Conservation (phyloP, 2,797 vertebrate genomes). For the Xenops minutus region DNA sequence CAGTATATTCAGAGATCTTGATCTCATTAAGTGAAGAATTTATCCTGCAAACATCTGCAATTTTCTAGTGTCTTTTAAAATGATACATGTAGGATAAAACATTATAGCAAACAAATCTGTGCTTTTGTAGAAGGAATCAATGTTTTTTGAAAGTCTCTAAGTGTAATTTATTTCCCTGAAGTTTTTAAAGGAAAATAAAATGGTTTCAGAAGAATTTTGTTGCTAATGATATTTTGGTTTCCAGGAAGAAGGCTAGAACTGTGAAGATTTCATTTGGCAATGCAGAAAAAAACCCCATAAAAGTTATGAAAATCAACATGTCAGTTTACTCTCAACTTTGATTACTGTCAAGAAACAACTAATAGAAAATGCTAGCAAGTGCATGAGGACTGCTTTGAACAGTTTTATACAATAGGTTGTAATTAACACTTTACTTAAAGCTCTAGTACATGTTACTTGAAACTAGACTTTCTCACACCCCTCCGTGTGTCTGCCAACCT, state of each 20-base stretch:
- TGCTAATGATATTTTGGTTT: background rate
- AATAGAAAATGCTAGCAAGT: background rate
- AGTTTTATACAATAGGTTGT: background rate
- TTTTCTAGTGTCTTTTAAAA: slow-evolving; percentile 3
- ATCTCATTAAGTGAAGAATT: background rate
- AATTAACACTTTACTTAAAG: background rate
- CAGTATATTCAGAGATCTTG: background rate
- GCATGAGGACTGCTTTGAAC: background rate
- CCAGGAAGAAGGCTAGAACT: background rate
- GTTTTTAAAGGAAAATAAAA: slow-evolving; percentile 1
- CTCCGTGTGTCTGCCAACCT: background rate
- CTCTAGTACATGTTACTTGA: background rate
- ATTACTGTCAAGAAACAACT: background rate
- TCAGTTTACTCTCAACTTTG: background rate
- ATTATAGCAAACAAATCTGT: background rate
- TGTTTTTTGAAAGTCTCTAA: background rate
- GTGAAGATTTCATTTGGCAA: background rate
- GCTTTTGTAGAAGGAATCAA: background rate
- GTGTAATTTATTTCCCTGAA: background rate
- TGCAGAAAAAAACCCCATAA: background rate
- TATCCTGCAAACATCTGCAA: background rate
- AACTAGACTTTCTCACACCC: background rate
- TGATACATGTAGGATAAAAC: background rate
- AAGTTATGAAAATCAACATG: background rate
- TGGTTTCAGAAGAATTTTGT: background rate